Evolutionary conservation across 2,888 invertebrate genomes (phyloP), one percentile per base, ranked within the genome.

Genomic region (Cheilosia urbana): DNA sequence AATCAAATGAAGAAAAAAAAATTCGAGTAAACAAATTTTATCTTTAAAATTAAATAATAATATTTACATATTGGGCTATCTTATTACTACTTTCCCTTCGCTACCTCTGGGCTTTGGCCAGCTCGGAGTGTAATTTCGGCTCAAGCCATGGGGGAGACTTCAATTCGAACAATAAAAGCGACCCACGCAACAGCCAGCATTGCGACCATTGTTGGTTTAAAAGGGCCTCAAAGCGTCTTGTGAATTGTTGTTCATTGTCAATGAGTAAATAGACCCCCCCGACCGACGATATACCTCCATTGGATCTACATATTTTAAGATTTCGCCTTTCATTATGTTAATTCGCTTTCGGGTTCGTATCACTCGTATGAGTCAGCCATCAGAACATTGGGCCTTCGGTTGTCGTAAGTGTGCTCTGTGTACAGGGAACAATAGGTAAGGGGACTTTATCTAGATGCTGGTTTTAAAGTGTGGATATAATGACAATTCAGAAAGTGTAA

Each of bases 291-390:
- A 30, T n/a, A n/a, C n/a, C n/a, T n/a, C n/a, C n/a, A n/a, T n/a
- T n/a, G n/a, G n/a, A n/a, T n/a, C n/a, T n/a, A n/a, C n/a, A n/a
- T n/a, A n/a, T 49, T 63, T 65, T 63, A 40, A 69, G 51, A 63
- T 58, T 51, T 84, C 11, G 49, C n/a, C 78, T 78, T 73, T 62
- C 62, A 69, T 45, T 69, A 21, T 81, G 49, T 55, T 71, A 47
- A 37, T 63, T 78, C 55, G 37, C 34, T 58, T 65, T 58, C 19
- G 47, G 37, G 45, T 37, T 47, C 51, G 13, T 21, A 55, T 51
- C 47, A 51, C 42, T 62, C 42, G 42, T n/a, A n/a, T 83, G 73
- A 83, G 49, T 78, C 83, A 84, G 57, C 62, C 62, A 73, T 78
- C 55, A 68, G 69, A 76, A 57, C 53, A 19, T 21, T 37, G 40